These are phyloP conservation scores for Julus scanicus DNA, from an alignment of 2,888 invertebrate genomes.

Conservation along the genomic window DNA sequence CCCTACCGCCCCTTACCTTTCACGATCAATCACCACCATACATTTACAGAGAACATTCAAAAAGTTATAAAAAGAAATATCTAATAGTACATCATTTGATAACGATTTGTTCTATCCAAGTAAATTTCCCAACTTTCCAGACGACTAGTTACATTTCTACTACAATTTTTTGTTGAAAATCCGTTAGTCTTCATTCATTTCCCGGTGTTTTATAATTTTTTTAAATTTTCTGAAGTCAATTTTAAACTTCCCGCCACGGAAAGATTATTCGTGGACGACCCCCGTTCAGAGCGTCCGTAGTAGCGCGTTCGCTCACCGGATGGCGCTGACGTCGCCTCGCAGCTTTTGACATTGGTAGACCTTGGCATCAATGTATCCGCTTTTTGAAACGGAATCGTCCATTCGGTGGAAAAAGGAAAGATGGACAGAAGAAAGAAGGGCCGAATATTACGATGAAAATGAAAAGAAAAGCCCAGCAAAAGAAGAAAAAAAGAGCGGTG, in stretches of 20 bases:
- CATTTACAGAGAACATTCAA: too few species aligned
- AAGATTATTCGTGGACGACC: background rate
- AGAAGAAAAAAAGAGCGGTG: background rate
- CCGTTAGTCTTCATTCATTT: too few species aligned
- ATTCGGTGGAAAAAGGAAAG: background rate
- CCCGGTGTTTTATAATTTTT: background rate
- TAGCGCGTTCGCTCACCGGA: background rate
- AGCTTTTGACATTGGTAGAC: background rate
- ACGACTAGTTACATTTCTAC: too few species aligned
- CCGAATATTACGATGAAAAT: background rate
- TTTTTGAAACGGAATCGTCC: constrained; percentile 5
- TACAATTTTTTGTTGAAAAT: too few species aligned
- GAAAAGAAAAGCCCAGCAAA: background rate
- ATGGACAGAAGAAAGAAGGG: background rate
- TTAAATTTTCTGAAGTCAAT: background rate
- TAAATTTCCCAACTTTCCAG: too few species aligned
- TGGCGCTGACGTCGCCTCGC: background rate
- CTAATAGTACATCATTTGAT: too few species aligned
- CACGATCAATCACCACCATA: too few species aligned
- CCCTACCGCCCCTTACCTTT: too few species aligned
- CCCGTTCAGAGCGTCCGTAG: background rate
- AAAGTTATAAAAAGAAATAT: too few species aligned
- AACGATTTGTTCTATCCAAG: too few species aligned
- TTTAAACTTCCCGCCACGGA: background rate
- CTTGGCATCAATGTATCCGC: constrained; percentile 10